A percentile compares a stretch with the other conserved stretches of the same genome.
phyloP scores from a whole-genome alignment of 2,888 invertebrate species.

The Campaea margaritaria region DNA sequence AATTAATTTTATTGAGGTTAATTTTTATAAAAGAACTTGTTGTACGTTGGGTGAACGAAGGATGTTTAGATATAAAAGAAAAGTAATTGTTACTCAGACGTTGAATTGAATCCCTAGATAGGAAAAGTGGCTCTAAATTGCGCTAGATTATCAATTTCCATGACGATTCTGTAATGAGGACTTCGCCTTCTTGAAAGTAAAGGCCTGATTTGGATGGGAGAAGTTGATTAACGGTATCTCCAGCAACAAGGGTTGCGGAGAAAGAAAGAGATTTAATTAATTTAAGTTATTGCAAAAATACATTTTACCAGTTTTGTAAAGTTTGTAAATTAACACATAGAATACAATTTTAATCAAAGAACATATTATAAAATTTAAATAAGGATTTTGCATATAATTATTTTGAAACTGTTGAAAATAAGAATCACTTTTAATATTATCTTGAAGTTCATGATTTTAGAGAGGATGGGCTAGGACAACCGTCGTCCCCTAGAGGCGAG shows the following conservation, averaged over 20 bases:
- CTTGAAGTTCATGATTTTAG: background rate
- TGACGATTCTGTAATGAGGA: slow-evolving; percentile 34
- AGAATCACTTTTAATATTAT: background rate
- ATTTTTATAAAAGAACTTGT: slow-evolving; percentile 38
- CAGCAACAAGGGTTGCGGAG: slow-evolving; percentile 22
- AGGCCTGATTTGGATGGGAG: slow-evolving; percentile 39
- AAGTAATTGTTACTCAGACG: slow-evolving; percentile 33
- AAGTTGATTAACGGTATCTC: slow-evolving; percentile 19
- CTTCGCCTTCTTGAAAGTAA: slow-evolving; percentile 33
- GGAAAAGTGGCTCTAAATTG: slow-evolving; percentile 40
- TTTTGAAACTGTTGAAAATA: background rate
- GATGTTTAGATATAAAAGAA: no score
- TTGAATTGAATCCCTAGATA: slow-evolving; percentile 38
- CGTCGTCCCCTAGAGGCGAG: no score
- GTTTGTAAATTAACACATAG: slow-evolving; percentile 20
- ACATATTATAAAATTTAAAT: slow-evolving; percentile 24
- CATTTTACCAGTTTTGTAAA: slow-evolving; percentile 15
- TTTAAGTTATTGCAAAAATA: slow-evolving; percentile 12
- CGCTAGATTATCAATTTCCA: slow-evolving; percentile 44
- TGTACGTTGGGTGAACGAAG: slow-evolving; percentile 27
- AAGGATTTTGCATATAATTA: slow-evolving; percentile 11
- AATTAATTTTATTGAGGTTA: slow-evolving; percentile 40
- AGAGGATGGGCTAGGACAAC: slow-evolving; percentile 5
- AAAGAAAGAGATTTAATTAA: slow-evolving; percentile 23
- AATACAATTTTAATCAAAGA: slow-evolving; percentile 26